A percentile compares a stretch with the other conserved stretches of the same genome.
Conservation (phyloP, 1,140 invertebrate genomes). For the Parapsyche elsis region DNA sequence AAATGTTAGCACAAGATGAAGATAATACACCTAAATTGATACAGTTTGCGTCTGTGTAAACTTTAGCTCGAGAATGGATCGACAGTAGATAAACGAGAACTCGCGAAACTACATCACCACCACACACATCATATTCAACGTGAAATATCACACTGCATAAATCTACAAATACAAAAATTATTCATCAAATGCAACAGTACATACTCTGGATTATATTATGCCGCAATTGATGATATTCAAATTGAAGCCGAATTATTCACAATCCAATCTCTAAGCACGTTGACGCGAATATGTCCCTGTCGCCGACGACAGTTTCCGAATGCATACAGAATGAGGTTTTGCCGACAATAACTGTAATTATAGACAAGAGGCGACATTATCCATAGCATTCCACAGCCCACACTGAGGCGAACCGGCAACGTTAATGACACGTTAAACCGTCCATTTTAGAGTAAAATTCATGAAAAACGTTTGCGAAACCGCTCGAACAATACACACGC, state of each 20-base stretch:
- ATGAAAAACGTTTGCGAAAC: neutral
- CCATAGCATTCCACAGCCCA: constrained; percentile 32
- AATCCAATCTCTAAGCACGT: no score
- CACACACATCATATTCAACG: no score
- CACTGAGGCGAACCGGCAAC: neutral
- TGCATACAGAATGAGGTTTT: constrained; percentile 37
- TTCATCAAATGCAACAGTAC: no score
- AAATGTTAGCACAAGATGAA: neutral
- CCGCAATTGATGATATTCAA: no score
- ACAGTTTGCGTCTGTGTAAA: neutral
- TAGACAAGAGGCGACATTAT: constrained; percentile 33
- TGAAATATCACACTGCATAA: no score
- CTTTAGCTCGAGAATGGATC: neutral
- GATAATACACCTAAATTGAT: constrained; percentile 12
- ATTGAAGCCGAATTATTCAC: no score
- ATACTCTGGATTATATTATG: no score
- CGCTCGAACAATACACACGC: neutral
- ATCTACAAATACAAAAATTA: no score
- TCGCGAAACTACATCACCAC: neutral
- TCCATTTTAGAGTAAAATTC: constrained; percentile 1
- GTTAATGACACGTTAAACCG: constrained; percentile 28
- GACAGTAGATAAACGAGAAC: neutral
- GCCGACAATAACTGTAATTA: constrained; percentile 40
- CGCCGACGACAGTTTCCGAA: constrained; percentile 1
- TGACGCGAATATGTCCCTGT: neutral